Conservation (phyloP, 1,140 invertebrate species). For the Macrotrachela quadricornifera region DNA sequence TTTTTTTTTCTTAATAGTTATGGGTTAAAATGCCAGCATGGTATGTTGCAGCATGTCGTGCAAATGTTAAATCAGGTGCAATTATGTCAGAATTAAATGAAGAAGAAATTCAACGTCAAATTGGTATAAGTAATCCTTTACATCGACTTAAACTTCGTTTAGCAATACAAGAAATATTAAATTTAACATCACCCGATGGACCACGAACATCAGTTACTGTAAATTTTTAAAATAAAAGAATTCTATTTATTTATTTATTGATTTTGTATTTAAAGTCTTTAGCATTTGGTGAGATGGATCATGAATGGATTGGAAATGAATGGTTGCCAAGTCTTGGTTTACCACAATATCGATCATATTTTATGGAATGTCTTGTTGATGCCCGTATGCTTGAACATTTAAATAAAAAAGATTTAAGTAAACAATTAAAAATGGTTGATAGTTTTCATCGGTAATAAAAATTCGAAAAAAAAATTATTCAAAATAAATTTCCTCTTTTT, state of each 20-base stretch:
- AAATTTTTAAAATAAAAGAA: no score
- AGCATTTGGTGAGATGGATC: constrained; percentile 99
- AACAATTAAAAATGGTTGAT: constrained; percentile 96
- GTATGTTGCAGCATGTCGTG: constrained; percentile 96
- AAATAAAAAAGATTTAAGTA: constrained; percentile 91
- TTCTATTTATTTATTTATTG: neutral
- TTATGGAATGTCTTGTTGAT: constrained; percentile 99
- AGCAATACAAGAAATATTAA: constrained; percentile 98
- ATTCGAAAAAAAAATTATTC: neutral
- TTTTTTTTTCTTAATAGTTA: constrained; percentile 32
- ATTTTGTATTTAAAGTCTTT: constrained; percentile 38
- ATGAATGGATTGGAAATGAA: constrained; percentile 98
- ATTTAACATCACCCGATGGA: constrained; percentile 83
- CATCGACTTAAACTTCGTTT: constrained; percentile 86
- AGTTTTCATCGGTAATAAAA: constrained; percentile 72
- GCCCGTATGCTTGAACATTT: constrained; percentile 96
- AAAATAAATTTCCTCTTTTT: no score
- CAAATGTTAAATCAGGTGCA: constrained; percentile 95
- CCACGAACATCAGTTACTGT: constrained; percentile 34
- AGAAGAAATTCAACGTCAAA: constrained; percentile 96
- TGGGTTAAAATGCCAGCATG: constrained; percentile 99
- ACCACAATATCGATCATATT: constrained; percentile 85
- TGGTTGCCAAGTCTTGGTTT: constrained; percentile 86
- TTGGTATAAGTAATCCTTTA: constrained; percentile 91
- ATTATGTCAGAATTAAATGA: constrained; percentile 98